phyloP scores from a whole-genome alignment of 1,140 invertebrate genomes.

The Sycophila sp. region DNA sequence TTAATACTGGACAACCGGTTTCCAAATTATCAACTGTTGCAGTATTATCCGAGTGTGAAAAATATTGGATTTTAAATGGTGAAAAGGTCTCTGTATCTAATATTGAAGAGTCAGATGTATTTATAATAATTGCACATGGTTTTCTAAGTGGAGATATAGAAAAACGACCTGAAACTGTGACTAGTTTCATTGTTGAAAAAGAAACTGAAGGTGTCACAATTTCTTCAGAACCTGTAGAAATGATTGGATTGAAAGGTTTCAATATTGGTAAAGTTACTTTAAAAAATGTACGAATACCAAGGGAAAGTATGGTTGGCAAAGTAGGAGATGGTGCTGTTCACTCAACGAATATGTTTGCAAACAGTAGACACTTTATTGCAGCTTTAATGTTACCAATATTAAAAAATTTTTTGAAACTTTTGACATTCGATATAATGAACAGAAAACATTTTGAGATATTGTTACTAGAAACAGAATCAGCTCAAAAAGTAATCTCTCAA shows the following conservation, averaged over 20 bases:
- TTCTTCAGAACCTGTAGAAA: slow-evolving; percentile 74
- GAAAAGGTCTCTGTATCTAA: slow-evolving; percentile 66
- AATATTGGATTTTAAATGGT: slow-evolving; percentile 64
- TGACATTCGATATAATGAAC: slow-evolving; percentile 71
- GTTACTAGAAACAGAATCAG: slow-evolving; percentile 68
- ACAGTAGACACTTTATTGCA: slow-evolving; percentile 55
- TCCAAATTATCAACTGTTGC: slow-evolving; percentile 56
- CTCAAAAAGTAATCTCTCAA: slow-evolving; percentile 69
- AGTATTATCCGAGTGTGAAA: slow-evolving; percentile 44
- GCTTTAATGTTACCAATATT: slow-evolving; percentile 57
- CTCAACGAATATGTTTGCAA: slow-evolving; percentile 48
- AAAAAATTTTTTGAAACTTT: slow-evolving; percentile 61
- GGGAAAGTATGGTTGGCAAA: slow-evolving; percentile 58
- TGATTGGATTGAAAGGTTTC: slow-evolving; percentile 75
- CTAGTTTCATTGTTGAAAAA: slow-evolving; percentile 82
- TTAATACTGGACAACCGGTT: slow-evolving; percentile 45
- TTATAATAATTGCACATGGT: slow-evolving; percentile 65
- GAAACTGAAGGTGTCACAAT: slow-evolving; percentile 73
- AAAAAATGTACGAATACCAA: slow-evolving; percentile 61
- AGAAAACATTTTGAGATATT: slow-evolving; percentile 75
- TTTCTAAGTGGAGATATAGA: slow-evolving; percentile 45
- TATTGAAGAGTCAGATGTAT: slow-evolving; percentile 63
- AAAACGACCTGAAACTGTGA: slow-evolving; percentile 59
- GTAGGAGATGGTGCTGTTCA: slow-evolving; percentile 46
- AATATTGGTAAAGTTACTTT: slow-evolving; percentile 61